phyloP scores from a whole-genome alignment of 1,140 invertebrate species.

The Coptotermes formosanus region DNA sequence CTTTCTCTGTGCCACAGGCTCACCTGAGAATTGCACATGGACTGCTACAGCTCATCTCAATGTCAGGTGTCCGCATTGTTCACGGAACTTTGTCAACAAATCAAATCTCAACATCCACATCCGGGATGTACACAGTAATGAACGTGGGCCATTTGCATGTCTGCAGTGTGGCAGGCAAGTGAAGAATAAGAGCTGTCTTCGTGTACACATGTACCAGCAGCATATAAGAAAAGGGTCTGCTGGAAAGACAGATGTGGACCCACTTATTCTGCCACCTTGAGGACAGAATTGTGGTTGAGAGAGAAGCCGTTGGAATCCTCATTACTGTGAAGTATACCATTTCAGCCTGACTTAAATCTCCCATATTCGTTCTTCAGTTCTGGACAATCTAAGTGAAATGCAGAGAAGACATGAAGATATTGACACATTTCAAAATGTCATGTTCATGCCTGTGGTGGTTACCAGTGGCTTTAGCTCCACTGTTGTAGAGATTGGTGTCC shows the following conservation, averaged over 20 bases:
- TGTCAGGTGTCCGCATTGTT: constrained; percentile 54
- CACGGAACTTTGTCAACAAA: constrained; percentile 58
- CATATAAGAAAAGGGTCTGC: constrained; percentile 33
- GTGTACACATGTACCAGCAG: constrained; percentile 60
- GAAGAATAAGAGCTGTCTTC: constrained; percentile 58
- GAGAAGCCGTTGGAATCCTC: background rate
- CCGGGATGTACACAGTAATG: constrained; percentile 56
- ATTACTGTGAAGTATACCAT: background rate
- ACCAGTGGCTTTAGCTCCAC: background rate
- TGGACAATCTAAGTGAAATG: background rate
- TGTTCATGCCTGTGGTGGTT: background rate
- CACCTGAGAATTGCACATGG: constrained; percentile 7
- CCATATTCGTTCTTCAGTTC: background rate
- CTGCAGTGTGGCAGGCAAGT: constrained; percentile 57
- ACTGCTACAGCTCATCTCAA: background rate
- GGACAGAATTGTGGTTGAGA: background rate
- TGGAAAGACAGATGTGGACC: background rate
- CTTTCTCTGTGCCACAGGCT: constrained; percentile 2
- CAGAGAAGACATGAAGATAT: background rate
- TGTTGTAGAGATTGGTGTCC: background rate
- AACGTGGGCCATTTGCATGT: constrained; percentile 51
- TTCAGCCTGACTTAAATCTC: background rate
- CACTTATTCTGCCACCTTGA: background rate
- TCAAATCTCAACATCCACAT: constrained; percentile 63
- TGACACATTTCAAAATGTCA: background rate